phyloP scores from a whole-genome alignment of 2,113 vertebrate genomes.

The Lasiurus cinereus region DNA sequence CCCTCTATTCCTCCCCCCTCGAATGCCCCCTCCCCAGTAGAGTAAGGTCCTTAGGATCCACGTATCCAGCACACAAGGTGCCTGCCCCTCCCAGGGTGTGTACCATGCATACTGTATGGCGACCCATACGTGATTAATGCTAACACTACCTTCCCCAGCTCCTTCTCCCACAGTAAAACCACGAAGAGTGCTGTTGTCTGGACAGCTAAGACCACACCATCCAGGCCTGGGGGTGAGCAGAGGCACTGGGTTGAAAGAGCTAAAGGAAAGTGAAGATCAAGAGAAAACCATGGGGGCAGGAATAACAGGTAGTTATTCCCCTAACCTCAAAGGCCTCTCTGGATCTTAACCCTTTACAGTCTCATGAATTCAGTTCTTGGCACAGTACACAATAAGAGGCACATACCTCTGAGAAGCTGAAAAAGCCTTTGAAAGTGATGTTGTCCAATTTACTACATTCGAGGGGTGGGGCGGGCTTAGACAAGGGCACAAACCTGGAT shows the following conservation, averaged over 20 bases:
- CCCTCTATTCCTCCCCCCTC: neutral
- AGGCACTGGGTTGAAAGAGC: neutral
- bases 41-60: neutral
- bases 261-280: neutral
- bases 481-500: neutral
- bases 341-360: neutral
- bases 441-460: neutral
- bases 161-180: neutral
- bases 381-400: neutral
- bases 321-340: neutral
- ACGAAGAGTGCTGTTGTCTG: neutral
- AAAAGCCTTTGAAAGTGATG: neutral
- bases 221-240: neutral
- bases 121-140: neutral
- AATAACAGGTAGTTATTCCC: neutral
- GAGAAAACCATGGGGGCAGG: neutral
- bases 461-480: neutral
- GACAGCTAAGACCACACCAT: neutral
- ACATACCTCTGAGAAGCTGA: neutral
- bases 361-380: slow-evolving; percentile 1
- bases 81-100: neutral
- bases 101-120: neutral
- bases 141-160: neutral
- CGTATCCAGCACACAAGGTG: too few species aligned
- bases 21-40: neutral